Conservation (phyloP, 2,888 invertebrate species). For the Phorcus lineatus region DNA sequence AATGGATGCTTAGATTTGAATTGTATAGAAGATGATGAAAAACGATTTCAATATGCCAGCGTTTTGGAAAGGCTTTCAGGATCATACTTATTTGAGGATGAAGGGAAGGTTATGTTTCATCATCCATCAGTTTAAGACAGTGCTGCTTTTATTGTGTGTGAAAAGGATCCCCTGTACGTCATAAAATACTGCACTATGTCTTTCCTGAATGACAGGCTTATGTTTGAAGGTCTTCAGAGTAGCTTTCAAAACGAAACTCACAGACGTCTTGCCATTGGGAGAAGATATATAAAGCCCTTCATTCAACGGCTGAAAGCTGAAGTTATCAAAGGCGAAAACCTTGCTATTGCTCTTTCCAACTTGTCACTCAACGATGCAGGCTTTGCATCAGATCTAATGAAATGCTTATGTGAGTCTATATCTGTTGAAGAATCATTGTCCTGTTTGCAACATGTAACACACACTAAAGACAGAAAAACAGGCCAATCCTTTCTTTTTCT, state of each 20-base stretch:
- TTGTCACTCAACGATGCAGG: neutral
- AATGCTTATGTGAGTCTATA: neutral
- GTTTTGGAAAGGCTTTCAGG: neutral
- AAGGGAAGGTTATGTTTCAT: neutral
- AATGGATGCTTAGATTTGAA: neutral
- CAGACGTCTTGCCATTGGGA: neutral
- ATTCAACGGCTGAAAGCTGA: neutral
- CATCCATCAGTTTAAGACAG: neutral
- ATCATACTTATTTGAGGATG: neutral
- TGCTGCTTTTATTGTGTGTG: neutral
- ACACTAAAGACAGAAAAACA: no score
- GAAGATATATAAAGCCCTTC: neutral
- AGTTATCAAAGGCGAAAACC: neutral
- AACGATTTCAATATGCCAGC: neutral
- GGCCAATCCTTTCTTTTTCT: no score
- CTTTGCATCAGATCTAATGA: neutral
- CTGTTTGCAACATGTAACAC: no score
- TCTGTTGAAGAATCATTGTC: no score
- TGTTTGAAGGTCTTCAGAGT: neutral
- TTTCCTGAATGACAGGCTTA: neutral
- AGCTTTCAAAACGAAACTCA: neutral
- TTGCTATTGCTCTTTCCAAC: neutral
- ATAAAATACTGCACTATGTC: neutral
- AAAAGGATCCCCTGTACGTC: neutral
- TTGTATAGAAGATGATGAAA: neutral